Evolutionary conservation across 2,888 invertebrate genomes (phyloP).

Genomic region (Heliconius sara): DNA sequence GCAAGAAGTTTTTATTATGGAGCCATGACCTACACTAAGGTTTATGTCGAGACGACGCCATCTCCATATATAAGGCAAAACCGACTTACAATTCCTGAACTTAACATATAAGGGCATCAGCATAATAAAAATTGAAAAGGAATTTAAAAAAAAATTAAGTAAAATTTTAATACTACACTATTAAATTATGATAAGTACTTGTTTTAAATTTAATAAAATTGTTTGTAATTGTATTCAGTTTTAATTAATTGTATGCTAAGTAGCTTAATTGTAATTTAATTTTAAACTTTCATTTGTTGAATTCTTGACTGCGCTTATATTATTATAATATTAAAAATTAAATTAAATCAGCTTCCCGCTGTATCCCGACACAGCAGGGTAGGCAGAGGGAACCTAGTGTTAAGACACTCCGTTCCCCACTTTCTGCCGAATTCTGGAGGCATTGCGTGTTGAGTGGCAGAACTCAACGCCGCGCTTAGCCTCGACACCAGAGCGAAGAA

Average conservation of each 20-base stretch:
- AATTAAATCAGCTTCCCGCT: no score
- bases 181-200: conserved; percentile 11
- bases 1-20: conserved; percentile 16
- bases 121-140: conserved; percentile 34
- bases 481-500: no score
- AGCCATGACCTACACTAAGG: conserved; percentile 43
- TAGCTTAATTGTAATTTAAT: neutral
- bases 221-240: neutral
- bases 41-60: conserved; percentile 30
- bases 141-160: neutral
- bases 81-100: conserved; percentile 31
- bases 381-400: no score
- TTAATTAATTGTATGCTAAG: conserved; percentile 5
- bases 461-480: no score
- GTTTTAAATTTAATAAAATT: neutral
- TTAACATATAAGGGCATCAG: conserved; percentile 33
- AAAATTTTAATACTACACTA: neutral
- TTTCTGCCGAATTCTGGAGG: no score
- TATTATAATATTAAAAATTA: no score
- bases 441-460: no score
- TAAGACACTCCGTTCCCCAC: no score
- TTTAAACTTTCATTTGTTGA: neutral
- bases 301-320: neutral
- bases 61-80: conserved; percentile 23
- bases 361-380: no score